Conservation (phyloP, 2,888 invertebrate species). For the Habrosyne pyritoides region DNA sequence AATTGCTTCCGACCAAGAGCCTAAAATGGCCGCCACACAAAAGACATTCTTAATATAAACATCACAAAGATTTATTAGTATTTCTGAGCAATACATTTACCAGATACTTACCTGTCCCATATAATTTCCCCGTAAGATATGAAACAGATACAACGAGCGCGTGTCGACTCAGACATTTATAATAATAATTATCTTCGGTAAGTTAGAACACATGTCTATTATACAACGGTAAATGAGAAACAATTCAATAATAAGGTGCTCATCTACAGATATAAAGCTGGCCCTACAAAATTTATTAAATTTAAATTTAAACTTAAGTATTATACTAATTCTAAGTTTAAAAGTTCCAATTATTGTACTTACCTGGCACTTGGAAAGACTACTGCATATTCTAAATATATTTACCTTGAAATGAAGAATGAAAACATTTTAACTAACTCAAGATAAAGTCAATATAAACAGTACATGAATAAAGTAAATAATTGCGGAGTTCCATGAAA, state of each 20-base stretch:
- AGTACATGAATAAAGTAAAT: conserved; percentile 1
- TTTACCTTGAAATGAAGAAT: background rate
- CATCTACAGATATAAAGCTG: too few relatives aligned
- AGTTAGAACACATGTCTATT: background rate
- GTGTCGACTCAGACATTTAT: background rate
- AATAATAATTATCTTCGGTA: background rate
- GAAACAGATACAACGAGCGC: background rate
- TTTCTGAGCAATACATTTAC: background rate
- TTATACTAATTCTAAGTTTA: too few relatives aligned
- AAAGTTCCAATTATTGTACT: background rate
- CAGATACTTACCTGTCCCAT: background rate
- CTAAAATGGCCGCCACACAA: too few relatives aligned
- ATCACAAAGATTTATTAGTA: too few relatives aligned
- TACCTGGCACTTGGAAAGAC: too few relatives aligned
- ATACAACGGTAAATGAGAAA: too few relatives aligned
- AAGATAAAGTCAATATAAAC: background rate
- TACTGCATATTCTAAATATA: too few relatives aligned
- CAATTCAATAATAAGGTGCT: too few relatives aligned
- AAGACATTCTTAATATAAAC: background rate
- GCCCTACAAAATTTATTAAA: too few relatives aligned
- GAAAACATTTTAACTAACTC: background rate
- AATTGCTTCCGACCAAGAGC: too few relatives aligned
- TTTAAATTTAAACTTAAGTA: too few relatives aligned
- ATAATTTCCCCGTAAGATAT: background rate
- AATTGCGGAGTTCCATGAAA: conserved; percentile 6